A percentile compares a stretch with the other conserved stretches of the same genome.
Conservation (phyloP, 2,888 invertebrate species). For the Drosophila colorata region DNA sequence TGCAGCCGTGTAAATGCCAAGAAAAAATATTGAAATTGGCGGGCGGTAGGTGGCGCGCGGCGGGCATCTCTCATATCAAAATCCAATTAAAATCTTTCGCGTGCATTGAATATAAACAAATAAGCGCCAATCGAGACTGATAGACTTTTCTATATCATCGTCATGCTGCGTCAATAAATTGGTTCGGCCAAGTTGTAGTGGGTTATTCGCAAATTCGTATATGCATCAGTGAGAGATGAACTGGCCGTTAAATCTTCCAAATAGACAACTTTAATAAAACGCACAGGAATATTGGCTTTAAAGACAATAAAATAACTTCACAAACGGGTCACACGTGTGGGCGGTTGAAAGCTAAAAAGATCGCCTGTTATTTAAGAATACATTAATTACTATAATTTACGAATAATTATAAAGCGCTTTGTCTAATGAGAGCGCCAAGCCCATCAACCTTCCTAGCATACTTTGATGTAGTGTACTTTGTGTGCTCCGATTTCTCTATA, state of each 20-base stretch:
- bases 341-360: not conserved
- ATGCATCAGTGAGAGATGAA: not conserved
- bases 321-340: constrained; percentile 33
- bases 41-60: constrained; percentile 21
- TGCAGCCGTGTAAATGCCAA: constrained; percentile 61
- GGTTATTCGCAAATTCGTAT: not conserved
- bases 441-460: constrained; percentile 16
- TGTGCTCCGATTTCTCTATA: constrained; percentile 8
- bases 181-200: not conserved
- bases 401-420: constrained; percentile 56
- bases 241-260: constrained; percentile 15
- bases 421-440: constrained; percentile 36
- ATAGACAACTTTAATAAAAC: constrained; percentile 13
- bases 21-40: constrained; percentile 45
- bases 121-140: constrained; percentile 40
- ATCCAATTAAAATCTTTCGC: constrained; percentile 76
- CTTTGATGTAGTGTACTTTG: constrained; percentile 3
- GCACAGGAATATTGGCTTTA: constrained; percentile 23
- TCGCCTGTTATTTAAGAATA: constrained; percentile 41
- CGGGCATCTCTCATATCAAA: constrained; percentile 60
- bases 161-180: constrained; percentile 18
- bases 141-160: constrained; percentile 27
- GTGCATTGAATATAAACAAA: constrained; percentile 61
- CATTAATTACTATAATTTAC: constrained; percentile 10
- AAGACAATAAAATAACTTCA: constrained; percentile 41